phyloP scores from a whole-genome alignment of 1,140 invertebrate species.

The Cylas formicarius region DNA sequence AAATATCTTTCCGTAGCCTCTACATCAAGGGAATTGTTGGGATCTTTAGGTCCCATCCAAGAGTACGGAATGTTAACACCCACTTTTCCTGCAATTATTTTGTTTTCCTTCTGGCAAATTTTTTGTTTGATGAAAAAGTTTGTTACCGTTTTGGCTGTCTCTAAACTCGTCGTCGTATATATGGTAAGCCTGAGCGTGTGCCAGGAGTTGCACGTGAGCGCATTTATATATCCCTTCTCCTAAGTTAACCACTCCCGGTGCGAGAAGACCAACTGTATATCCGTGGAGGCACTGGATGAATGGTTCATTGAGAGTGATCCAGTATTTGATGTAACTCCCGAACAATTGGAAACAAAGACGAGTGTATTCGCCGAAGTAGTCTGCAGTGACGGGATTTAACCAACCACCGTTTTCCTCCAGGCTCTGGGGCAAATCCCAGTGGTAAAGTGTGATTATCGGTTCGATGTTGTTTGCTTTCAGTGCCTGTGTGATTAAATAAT shows the following conservation, averaged over 20 bases:
- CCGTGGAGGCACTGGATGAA: conserved; percentile 4
- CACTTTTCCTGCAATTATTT: conserved; percentile 38
- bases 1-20: conserved; percentile 44
- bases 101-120: not conserved
- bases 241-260: not conserved
- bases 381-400: conserved; percentile 52
- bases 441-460: conserved; percentile 49
- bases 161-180: conserved; percentile 46
- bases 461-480: conserved; percentile 43
- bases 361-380: conserved; percentile 46
- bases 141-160: conserved; percentile 10
- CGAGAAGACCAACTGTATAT: conserved; percentile 26
- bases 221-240: conserved; percentile 29
- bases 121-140: no score
- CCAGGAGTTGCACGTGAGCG: conserved; percentile 47
- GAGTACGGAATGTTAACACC: conserved; percentile 45
- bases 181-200: conserved; percentile 49
- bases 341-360: conserved; percentile 17
- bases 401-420: conserved; percentile 59
- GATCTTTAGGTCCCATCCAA: conserved; percentile 44
- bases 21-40: conserved; percentile 40
- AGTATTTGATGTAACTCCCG: conserved; percentile 13
- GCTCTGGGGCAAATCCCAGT: conserved; percentile 50
- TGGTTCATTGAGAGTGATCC: conserved; percentile 46
- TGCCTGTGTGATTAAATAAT: conserved; percentile 44